A percentile compares a stretch with the other conserved stretches of the same genome.
phyloP scores from a whole-genome alignment of 1,140 invertebrate species.

The Danaus melanippus region DNA sequence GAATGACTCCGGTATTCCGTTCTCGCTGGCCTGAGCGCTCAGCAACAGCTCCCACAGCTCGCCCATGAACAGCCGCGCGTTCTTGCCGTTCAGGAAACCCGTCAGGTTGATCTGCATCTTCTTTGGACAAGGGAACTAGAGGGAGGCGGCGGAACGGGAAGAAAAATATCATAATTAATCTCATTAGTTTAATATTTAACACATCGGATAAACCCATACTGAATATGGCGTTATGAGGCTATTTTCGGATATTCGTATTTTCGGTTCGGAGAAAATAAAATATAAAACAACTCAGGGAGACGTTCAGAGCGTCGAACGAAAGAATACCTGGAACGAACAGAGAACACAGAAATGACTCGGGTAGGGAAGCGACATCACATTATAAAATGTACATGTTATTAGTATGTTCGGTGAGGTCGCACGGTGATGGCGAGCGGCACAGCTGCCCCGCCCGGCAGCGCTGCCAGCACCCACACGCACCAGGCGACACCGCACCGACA shows the following conservation, averaged over 20 bases:
- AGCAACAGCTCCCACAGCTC: constrained; percentile 96
- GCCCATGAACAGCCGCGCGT: constrained; percentile 96
- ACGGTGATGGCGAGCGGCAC: constrained; percentile 22
- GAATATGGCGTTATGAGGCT: constrained; percentile 2
- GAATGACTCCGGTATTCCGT: constrained; percentile 93
- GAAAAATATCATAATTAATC: constrained; percentile 42
- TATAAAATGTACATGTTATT: constrained; percentile 30
- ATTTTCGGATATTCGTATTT: constrained; percentile 3
- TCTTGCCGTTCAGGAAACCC: constrained; percentile 98
- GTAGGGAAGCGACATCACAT: constrained; percentile 48
- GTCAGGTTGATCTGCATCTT: constrained; percentile 99
- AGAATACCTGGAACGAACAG: background rate
- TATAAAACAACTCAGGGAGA: constrained; percentile 20
- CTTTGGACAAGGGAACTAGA: constrained; percentile 93
- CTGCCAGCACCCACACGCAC: constrained; percentile 23
- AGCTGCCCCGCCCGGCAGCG: constrained; percentile 19
- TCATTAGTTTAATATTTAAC: constrained; percentile 3
- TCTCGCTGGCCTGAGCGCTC: constrained; percentile 95
- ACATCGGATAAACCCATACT: constrained; percentile 5
- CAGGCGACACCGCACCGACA: constrained; percentile 10
- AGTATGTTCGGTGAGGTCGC: constrained; percentile 13
- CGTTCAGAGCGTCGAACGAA: constrained; percentile 42
- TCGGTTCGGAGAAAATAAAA: constrained; percentile 18
- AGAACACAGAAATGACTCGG: constrained; percentile 53
- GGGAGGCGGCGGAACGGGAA: constrained; percentile 62